Conservation (phyloP, 2,113 vertebrate genomes). For the Myocastor coypus region DNA sequence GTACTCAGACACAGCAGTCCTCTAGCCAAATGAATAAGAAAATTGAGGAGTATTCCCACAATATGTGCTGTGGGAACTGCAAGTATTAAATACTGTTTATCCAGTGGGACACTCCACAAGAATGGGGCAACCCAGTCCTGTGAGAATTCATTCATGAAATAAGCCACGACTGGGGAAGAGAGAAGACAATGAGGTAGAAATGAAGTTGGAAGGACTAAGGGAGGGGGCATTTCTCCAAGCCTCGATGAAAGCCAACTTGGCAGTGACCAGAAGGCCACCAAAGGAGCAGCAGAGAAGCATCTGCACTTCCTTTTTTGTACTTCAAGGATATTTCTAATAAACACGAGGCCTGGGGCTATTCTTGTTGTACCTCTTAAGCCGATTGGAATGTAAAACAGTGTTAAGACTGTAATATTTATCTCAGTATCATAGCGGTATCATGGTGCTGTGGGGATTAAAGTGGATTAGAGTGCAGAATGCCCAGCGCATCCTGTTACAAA, state of each 20-base stretch:
- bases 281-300: background rate
- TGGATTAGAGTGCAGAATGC: background rate
- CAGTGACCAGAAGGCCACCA: background rate
- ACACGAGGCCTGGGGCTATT: background rate
- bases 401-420: slow-evolving; percentile 13
- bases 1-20: background rate
- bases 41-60: background rate
- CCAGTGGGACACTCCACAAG: background rate
- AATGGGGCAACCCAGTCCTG: background rate
- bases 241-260: background rate
- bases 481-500: background rate
- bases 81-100: background rate
- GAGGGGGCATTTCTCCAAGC: background rate
- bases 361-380: background rate
- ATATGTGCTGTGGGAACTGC: background rate
- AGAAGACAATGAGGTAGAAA: background rate
- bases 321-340: background rate
- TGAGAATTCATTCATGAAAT: background rate
- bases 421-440: background rate
- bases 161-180: background rate
- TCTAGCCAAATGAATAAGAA: background rate
- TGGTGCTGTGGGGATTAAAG: background rate
- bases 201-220: background rate
- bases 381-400: background rate
- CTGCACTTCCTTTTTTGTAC: background rate